Percentiles rank a stretch among this genome's conserved stretches.
Conservation (phyloP, 2,113 vertebrate genomes). For the Ochotona princeps region DNA sequence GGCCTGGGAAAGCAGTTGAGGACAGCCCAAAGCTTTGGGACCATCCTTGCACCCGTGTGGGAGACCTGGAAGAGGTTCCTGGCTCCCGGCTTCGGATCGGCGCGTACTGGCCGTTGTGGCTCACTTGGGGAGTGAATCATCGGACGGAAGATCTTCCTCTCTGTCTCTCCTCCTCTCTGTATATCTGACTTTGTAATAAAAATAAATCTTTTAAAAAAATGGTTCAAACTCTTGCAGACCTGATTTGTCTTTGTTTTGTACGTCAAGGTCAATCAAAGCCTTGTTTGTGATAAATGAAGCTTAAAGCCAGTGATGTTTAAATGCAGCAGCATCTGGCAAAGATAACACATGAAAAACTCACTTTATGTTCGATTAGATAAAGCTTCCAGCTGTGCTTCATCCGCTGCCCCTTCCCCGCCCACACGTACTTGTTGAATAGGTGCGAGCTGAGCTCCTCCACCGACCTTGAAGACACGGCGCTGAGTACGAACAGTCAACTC, state of each 20-base stretch:
- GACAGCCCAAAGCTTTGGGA: too few relatives aligned
- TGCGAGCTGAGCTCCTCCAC: not conserved
- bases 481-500: not conserved
- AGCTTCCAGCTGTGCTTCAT: not conserved
- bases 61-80: too few relatives aligned
- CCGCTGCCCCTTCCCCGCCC: not conserved
- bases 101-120: too few relatives aligned
- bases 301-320: not conserved
- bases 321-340: not conserved
- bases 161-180: too few relatives aligned
- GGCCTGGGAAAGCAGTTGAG: too few relatives aligned
- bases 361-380: not conserved
- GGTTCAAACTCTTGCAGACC: not conserved
- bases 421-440: not conserved
- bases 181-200: too few relatives aligned
- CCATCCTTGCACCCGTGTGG: too few relatives aligned
- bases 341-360: not conserved
- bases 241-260: conserved; percentile 32
- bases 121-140: too few relatives aligned
- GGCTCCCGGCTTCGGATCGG: too few relatives aligned
- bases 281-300: not conserved
- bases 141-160: too few relatives aligned
- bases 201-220: not conserved
- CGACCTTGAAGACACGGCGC: not conserved
- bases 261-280: not conserved